Evolutionary conservation across 2,888 invertebrate species (phyloP), one percentile per base, ranked within the genome.

Genomic region (Thelaira solivaga): DNA sequence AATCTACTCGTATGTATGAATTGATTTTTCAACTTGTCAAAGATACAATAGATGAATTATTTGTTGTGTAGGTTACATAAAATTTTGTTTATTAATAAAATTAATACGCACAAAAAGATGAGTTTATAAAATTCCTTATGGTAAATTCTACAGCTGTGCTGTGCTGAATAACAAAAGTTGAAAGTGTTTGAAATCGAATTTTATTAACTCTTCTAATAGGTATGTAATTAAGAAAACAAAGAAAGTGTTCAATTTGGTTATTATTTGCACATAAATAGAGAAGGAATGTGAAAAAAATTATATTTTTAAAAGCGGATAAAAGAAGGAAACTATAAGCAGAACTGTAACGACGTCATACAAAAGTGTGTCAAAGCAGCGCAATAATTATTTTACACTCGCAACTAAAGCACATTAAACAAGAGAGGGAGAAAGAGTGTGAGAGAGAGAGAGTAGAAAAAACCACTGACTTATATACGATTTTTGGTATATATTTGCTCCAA

Each of bases 311-410:
- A 36, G 24, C 36, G 45, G 13, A 36, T 68, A 47, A 8, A 55
- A 67, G 11, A 47, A 34, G 26, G 26, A 18, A 24, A 8, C 24
- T 4, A 26, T 74, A 77, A 26, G 29, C 61, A 62, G 36, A 67
- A 55, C 61, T 83, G 82, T 81, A 83, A 86, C 86, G 83, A 86
- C 86, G 86, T 86, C 85, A 86, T 83, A 83, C 83, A 82, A 86
- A 86, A 86, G 83, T 86, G 86, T 86, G 85, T 86, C 85, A 85
- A 84, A 85, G 85, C 83, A 84, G 80, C 69, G 53, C 51, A 62
- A 68, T 43, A 36, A 51, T 36, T 49, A 36, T 43, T 31, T 61
- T 76, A 64, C 71, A 76, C 47, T 67, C 68, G 59, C 36, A 72
- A 36, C 45, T 47, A 69, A 10, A 43, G 6, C 11, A 6, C 43